These are phyloP conservation scores for Limonius californicus DNA, from an alignment of 1,140 invertebrate species.

Conservation along the genomic window DNA sequence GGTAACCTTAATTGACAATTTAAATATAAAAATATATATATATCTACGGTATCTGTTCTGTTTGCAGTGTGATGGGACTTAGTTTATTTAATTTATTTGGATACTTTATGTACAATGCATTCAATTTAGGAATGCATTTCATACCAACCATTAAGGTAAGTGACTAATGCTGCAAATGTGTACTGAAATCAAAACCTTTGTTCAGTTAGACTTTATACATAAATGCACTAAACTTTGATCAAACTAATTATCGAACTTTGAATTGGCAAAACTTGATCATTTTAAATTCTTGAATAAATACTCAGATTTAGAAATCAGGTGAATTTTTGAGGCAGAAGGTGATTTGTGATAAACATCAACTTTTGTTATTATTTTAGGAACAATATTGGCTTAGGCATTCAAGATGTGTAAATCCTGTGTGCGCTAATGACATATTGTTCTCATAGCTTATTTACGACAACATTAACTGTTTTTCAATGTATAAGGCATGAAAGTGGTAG, in stretches of 20 bases:
- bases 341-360: no score
- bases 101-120: slow-evolving; percentile 88
- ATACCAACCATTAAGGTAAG: slow-evolving; percentile 71
- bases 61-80: slow-evolving; percentile 82
- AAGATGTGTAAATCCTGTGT: slow-evolving; percentile 1
- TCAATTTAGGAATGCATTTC: slow-evolving; percentile 87
- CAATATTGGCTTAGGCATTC: slow-evolving; percentile 9
- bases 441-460: slow-evolving; percentile 2
- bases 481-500: no score
- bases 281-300: no score
- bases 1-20: slow-evolving; percentile 46
- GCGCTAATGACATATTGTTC: slow-evolving; percentile 16
- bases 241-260: no score
- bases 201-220: no score
- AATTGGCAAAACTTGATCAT: no score
- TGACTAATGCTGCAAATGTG: neutral
- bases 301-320: no score
- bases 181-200: no score
- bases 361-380: slow-evolving; percentile 15
- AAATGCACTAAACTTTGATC: no score
- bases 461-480: slow-evolving; percentile 8
- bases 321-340: no score
- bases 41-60: no score
- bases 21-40: no score
- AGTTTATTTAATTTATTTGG: slow-evolving; percentile 89